Conservation (phyloP, 2,888 invertebrate species). For the Eudasyphora cyanicolor region DNA sequence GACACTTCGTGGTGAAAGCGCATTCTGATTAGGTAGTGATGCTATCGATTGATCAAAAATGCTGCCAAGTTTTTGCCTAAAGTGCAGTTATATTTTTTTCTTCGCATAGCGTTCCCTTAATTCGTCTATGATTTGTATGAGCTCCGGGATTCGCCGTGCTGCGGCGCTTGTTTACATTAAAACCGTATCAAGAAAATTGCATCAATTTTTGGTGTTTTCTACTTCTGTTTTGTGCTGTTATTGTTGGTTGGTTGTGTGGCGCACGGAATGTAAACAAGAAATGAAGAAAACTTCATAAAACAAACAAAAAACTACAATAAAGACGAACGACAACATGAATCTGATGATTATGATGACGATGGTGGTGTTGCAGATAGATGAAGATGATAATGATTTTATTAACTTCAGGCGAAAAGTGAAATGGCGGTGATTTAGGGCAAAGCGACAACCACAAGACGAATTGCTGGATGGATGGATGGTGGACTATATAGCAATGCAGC, state of each 20-base stretch:
- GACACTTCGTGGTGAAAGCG: too few species aligned
- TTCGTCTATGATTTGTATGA: neutral
- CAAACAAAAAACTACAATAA: neutral
- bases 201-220: neutral
- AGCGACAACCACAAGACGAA: neutral
- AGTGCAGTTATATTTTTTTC: neutral
- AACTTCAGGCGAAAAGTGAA: constrained; percentile 2
- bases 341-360: constrained; percentile 2
- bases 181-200: constrained; percentile 16
- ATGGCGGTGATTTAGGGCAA: neutral
- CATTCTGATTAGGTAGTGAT: too few species aligned
- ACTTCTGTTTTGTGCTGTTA: neutral
- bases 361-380: too few species aligned
- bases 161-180: neutral
- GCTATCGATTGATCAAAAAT: too few species aligned
- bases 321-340: neutral
- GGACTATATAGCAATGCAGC: neutral
- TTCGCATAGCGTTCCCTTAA: neutral
- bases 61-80: too few species aligned
- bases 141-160: neutral
- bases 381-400: constrained; percentile 1
- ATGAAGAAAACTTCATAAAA: constrained; percentile 14
- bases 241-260: neutral
- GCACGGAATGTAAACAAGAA: constrained; percentile 23
- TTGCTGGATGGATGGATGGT: neutral